Evolutionary conservation across 2,113 vertebrate genomes (phyloP), one percentile per base, ranked within the genome.

Genomic region (human): DNA sequence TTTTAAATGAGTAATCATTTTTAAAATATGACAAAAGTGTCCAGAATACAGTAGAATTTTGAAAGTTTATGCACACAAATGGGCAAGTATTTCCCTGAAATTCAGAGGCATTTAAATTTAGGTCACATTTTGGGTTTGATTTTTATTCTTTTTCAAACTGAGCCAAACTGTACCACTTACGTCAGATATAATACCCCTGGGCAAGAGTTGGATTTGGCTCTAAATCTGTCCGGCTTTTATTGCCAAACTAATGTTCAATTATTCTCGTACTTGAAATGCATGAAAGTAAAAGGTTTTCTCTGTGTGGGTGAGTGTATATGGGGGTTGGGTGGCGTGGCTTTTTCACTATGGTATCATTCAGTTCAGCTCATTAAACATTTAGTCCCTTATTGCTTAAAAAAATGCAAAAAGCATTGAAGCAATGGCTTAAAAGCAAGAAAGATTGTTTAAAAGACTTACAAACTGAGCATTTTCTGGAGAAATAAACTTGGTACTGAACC

Each of bases 111-210:
- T 97, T 98, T 85, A 96, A 96, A 98, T 98, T 90, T 97, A 87
- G 96, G 98, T 98, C 98, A 98, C 97, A 98, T 93, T 97, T 97
- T 87, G 88, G 72, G 64, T 94, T 96, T 96, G 96, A 92, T 96
- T 97, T 97, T 93, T 91, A 86, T 97, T 97, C 96, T 94, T 97
- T 97, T 96, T 94, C 57, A 98, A 94, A 97, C 48, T 38, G 72
- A 98, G 96, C 97, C 97, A 98, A 97, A 98, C 93, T 98, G 96
- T 96, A 97, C 94, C 90, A 98, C 96, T 97, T 93, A 97, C 96
- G 94, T 98, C 97, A 98, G 96, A 35, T 57, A 90, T 97, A 98
- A 98, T 98, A 96, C 96, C 96, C 88, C 57, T 96, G 96, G 95
- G 96, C 97, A 97, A 96, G 97, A 85, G 73, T 81, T 94, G 97